Conservation (phyloP, 1,140 invertebrate genomes). For the Campoletis sonorensis region DNA sequence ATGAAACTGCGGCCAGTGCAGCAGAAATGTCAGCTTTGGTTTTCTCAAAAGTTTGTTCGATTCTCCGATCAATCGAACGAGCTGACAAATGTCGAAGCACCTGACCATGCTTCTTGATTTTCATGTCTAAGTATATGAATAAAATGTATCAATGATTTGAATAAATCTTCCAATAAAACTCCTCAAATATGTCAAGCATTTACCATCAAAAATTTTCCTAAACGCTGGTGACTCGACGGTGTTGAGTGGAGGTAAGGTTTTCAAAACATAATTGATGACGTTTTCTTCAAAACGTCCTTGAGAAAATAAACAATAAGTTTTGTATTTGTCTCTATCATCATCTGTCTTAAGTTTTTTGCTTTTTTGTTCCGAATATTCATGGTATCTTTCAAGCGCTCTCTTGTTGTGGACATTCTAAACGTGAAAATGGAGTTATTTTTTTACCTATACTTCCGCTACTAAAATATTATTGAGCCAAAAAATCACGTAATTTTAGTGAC, state of each 20-base stretch:
- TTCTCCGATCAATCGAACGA: not conserved
- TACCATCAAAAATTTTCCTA: conserved; percentile 41
- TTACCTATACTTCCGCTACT: too few species aligned
- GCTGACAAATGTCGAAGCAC: conserved; percentile 26
- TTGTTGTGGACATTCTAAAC: too few species aligned
- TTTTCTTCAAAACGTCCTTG: conserved; percentile 40
- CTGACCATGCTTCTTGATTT: conserved; percentile 10
- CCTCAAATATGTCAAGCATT: not conserved
- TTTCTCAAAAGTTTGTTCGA: not conserved
- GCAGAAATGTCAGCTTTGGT: not conserved
- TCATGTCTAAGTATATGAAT: conserved; percentile 8
- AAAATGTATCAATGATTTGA: not conserved
- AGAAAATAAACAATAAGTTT: conserved; percentile 19
- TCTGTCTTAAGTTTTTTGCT: too few species aligned
- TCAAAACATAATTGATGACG: conserved; percentile 33
- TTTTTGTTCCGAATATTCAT: too few species aligned
- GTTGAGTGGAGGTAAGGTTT: conserved; percentile 9
- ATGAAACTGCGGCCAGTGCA: not conserved
- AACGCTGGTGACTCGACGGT: conserved; percentile 29
- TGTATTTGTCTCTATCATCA: too few species aligned
- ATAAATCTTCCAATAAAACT: too few species aligned
- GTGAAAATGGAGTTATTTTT: too few species aligned
- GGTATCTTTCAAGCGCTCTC: too few species aligned
- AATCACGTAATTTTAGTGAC: too few species aligned
- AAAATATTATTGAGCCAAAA: too few species aligned